Evolutionary conservation across 2,888 invertebrate species (phyloP), one percentile per base, ranked within the genome.

Genomic region (Hedya salicella): DNA sequence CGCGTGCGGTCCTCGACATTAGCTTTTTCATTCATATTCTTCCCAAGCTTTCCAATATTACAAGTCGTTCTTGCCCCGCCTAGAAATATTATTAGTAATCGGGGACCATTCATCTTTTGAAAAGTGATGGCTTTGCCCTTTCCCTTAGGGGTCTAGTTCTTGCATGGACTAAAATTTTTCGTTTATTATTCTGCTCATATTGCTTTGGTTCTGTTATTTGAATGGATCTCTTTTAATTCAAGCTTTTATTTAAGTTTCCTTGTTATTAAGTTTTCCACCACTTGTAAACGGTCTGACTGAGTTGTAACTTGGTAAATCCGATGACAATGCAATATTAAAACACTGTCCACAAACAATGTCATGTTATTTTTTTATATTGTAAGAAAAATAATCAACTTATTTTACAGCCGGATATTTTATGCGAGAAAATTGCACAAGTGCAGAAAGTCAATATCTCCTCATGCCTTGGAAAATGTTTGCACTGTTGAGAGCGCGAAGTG

Each of bases 11-110:
- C 81, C 79, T 81, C 77, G 81, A 86, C 89, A 89, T 88, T 89
- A 89, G 86, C 88, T 89, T 90, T 90, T 91, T 87, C 85, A 83
- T 87, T 84, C 83, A 85, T 88, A 85, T 85, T 81, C 76, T 71
- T 73, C 68, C 74, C 76, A 79, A 85, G 80, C 77, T 78, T 79
- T 80, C 72, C 78, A 78, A 83, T 87, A 85, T 85, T 81, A 79
- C 78, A 76, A 75, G 74, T 72, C 74, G 78, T 75, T 79, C 74
- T 78, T 66, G 68, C 61, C 69, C 67, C 68, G 66, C 68, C 68
- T 70, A 57, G 60, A 56, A 64, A 66, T 68, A 66, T 65, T 64
- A 66, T 66, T 66, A 66, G 66, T 66, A 66, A 66, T 68, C 60
- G 64, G 50, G 49, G 16, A 40, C 60, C 68, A 68, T 68, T 56